A percentile compares a stretch with the other conserved stretches of the same genome.
Evolutionary conservation across 2,888 invertebrate genomes (phyloP).

Genomic region (Ceramica pisi): DNA sequence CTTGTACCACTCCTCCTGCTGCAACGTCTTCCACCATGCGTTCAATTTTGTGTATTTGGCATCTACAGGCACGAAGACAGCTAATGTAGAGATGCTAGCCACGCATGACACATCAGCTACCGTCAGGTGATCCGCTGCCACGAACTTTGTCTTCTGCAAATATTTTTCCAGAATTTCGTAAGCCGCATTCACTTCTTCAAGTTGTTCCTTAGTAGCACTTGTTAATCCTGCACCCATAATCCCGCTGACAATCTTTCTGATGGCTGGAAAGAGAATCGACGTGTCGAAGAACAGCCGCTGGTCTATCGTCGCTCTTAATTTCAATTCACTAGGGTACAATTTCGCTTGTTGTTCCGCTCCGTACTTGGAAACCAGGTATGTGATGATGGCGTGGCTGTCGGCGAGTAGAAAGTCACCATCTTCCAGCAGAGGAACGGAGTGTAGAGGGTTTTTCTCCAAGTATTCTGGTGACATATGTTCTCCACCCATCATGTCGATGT

Average conservation of each 20-base stretch:
- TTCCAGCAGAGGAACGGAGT: slow-evolving; percentile 74
- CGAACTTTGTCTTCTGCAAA: too few relatives aligned
- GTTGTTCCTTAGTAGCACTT: slow-evolving; percentile 56
- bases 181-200: slow-evolving; percentile 61
- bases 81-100: slow-evolving; percentile 67
- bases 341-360: slow-evolving; percentile 70
- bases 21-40: slow-evolving; percentile 68
- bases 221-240: not conserved
- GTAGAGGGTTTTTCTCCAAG: slow-evolving; percentile 73
- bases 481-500: slow-evolving; percentile 45
- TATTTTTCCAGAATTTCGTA: slow-evolving; percentile 48
- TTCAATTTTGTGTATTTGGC: slow-evolving; percentile 66
- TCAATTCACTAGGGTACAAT: slow-evolving; percentile 72
- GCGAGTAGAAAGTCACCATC: slow-evolving; percentile 74
- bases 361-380: slow-evolving; percentile 76
- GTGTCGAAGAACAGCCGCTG: slow-evolving; percentile 73
- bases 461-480: slow-evolving; percentile 70
- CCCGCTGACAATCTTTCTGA: slow-evolving; percentile 21
- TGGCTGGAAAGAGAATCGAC: slow-evolving; percentile 63
- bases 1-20: slow-evolving; percentile 70
- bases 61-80: slow-evolving; percentile 67
- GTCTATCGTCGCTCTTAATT: slow-evolving; percentile 68
- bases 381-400: slow-evolving; percentile 77
- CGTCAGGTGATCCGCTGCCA: slow-evolving; percentile 60
- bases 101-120: slow-evolving; percentile 74